Evolutionary conservation across 1,140 invertebrate species (phyloP).

Genomic region (Oscheius sp.): DNA sequence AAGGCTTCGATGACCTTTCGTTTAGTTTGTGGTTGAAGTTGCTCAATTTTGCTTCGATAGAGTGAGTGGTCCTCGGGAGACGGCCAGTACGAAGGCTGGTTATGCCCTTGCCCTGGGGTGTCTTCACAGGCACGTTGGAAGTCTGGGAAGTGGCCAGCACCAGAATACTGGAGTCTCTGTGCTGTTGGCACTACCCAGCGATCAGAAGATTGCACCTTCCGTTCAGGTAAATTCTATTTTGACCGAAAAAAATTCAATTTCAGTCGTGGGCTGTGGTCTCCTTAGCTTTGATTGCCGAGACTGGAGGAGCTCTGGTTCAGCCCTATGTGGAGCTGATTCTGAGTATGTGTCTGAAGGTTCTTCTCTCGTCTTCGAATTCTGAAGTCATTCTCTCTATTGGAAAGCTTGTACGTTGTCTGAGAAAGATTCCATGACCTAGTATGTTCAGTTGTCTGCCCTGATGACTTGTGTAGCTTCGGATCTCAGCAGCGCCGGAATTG

Average conservation of each 20-base stretch:
- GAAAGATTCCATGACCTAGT: neutral
- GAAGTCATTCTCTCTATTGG: conserved; percentile 93
- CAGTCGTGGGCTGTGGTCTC: conserved; percentile 94
- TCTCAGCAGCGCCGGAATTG: conserved; percentile 73
- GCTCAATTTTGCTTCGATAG: conserved; percentile 84
- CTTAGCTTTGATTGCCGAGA: conserved; percentile 88
- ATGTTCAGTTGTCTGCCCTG: conserved; percentile 62
- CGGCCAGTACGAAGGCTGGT: conserved; percentile 81
- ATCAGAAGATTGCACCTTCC: conserved; percentile 76
- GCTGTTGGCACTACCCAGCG: conserved; percentile 87
- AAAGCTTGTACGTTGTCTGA: conserved; percentile 65
- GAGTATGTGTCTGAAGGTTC: conserved; percentile 79
- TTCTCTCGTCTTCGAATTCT: conserved; percentile 84
- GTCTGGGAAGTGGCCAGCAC: conserved; percentile 83
- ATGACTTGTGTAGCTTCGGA: conserved; percentile 87
- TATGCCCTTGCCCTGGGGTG: conserved; percentile 88
- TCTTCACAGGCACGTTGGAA: conserved; percentile 77
- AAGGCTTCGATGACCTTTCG: neutral
- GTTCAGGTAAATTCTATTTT: conserved; percentile 71
- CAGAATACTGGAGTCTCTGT: conserved; percentile 89
- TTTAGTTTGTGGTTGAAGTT: conserved; percentile 81
- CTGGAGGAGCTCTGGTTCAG: conserved; percentile 95
- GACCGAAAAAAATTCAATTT: conserved; percentile 13
- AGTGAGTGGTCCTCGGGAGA: conserved; percentile 81
- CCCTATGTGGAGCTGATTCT: conserved; percentile 91